Base-by-base conservation (phyloP, 2,113 vertebrate species). In the Myrmecophaga tridactyla region DNA sequence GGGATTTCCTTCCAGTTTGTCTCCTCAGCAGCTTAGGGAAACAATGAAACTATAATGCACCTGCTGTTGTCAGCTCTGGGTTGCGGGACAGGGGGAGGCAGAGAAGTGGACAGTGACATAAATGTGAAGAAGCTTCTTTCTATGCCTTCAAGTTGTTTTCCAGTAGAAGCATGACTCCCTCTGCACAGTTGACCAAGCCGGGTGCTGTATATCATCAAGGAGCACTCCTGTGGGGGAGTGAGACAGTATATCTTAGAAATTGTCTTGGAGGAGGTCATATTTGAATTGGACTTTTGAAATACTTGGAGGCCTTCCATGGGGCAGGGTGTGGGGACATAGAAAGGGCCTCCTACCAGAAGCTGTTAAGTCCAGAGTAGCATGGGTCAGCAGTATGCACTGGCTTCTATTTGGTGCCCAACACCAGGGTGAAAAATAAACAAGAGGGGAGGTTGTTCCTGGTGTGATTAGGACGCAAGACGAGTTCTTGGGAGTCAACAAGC, bases 241-340 rank as follows among this genome's bases (percentile, higher is more conserved):
- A 48, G 82, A 73, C 11, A 2, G 17, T 77, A 14, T 81, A 76
- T 81, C 65, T 77, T 15, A 20, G 60, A 89, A 20, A 14, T 46
- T 65, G 13, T 81, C 76, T 62, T 69, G 58, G 23, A 81, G 77
- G 81, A 65, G 39, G 12, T 85, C 34, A 51, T 9, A 20, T 56
- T 63, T 75, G 36, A 78, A 82, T 58, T 53, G 51, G 62, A 29
- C 36, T 63, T 82, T n/a, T 86, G 89, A 69, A 89, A 90, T n/a
- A 86, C 43, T 46, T 7, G 27, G 46, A 82, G 23, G 23, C 76
- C 39, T 87, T 90, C 20, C 25, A 20, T 7, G 39, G 62, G 65
- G 48, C 5, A 29, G 20, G 27, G 17, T 7, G 1, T 20, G 15
- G 56, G 48, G 46, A n/a, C 58, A 4, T 76, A 80, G 39, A 17